phyloP scores from a whole-genome alignment of 2,113 vertebrate species.

The Bos javanicus region DNA sequence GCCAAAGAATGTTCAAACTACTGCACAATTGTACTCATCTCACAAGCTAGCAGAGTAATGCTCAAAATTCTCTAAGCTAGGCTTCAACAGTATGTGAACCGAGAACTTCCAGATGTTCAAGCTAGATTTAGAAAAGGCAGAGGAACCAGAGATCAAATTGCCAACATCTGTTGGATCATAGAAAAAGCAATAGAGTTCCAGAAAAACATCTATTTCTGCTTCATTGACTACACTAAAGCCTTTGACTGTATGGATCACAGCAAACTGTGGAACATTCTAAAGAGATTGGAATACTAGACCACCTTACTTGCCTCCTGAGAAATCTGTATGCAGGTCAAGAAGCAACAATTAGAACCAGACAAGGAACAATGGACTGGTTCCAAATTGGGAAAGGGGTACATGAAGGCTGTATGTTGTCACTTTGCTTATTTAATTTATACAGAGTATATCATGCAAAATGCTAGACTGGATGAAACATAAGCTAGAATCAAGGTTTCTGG shows the following conservation, averaged over 20 bases:
- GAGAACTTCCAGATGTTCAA: not conserved
- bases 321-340: not conserved
- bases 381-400: not conserved
- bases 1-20: not conserved
- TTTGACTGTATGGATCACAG: not conserved
- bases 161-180: not conserved
- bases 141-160: not conserved
- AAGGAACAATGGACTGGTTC: not conserved
- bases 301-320: not conserved
- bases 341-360: not conserved
- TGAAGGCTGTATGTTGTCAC: not conserved
- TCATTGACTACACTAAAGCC: not conserved
- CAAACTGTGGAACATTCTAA: not conserved
- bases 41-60: not conserved
- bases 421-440: not conserved
- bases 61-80: not conserved
- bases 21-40: not conserved
- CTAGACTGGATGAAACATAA: not conserved
- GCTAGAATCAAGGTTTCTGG: not conserved
- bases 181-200: not conserved
- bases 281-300: not conserved
- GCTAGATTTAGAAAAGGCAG: not conserved
- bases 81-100: not conserved
- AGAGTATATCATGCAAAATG: not conserved
- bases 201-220: not conserved